phyloP scores from a whole-genome alignment of 1,140 invertebrate species.

The Phthorimaea operculella region DNA sequence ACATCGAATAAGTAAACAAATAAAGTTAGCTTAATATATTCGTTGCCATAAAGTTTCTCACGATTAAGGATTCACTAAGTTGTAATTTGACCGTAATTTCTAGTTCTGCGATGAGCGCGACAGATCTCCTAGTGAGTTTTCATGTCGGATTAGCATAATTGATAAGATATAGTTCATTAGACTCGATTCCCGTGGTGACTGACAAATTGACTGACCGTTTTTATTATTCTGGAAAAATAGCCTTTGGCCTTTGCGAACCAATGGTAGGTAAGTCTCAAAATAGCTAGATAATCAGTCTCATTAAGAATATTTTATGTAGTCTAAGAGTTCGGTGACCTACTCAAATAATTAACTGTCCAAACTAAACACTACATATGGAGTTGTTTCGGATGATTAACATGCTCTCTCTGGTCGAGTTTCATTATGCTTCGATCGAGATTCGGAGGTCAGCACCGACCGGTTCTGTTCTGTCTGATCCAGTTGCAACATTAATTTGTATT shows the following conservation, averaged over 20 bases:
- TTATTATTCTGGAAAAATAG: neutral
- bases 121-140: neutral
- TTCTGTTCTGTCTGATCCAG: constrained; percentile 17
- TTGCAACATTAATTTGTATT: constrained; percentile 45
- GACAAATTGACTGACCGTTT: constrained; percentile 14
- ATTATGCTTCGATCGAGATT: constrained; percentile 10
- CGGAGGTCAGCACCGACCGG: constrained; percentile 28
- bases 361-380: neutral
- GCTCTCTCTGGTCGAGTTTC: constrained; percentile 13
- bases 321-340: constrained; percentile 21
- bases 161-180: constrained; percentile 12
- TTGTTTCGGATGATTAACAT: constrained; percentile 18
- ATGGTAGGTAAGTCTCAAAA: too few relatives aligned
- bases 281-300: too few relatives aligned
- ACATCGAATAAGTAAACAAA: too few relatives aligned
- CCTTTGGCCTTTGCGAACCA: too few relatives aligned
- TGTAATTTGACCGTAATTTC: neutral
- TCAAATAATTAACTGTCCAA: constrained; percentile 17
- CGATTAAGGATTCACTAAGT: neutral
- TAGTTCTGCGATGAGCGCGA: neutral
- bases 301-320: too few relatives aligned
- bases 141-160: constrained; percentile 2
- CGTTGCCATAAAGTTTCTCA: too few relatives aligned
- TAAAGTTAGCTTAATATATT: too few relatives aligned
- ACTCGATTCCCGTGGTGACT: constrained; percentile 8